Base-by-base conservation (phyloP, 2,113 vertebrate species). In the Erythrolamprus reginae region DNA sequence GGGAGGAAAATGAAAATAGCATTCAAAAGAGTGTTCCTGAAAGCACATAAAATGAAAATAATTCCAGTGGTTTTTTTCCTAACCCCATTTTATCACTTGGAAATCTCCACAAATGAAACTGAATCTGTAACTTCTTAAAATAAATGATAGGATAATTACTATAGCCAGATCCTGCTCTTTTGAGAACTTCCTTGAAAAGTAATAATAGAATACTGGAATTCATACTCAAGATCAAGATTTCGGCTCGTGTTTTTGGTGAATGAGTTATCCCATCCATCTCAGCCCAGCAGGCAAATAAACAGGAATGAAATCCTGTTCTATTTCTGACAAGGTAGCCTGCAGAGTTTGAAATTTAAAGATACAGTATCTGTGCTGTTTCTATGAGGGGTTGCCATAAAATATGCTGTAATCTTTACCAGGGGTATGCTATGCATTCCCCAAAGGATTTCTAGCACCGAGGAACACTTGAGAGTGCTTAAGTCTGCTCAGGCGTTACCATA, bases 401-500 rank as follows among this genome's bases (percentile, higher is more conserved):
- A 95, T 89, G 94, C 94, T 92, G 96, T 94, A 95, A 96, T 97
- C 96, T 96, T 95, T 97, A 96, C 97, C 97, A 97, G 96, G 95
- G 95, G 90, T 96, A 96, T 96, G 97, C 92, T 95, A 94, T 92
- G 90, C 96, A 93, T 96, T 97, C 97, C 96, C 96, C 88, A 92
- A 96, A 97, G 96, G 91, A 95, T 96, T 96, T 94, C 91, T 95
- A 94, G 93, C 92, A 86, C 94, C 10, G 65, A 95, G 96, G 94
- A 96, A 93, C 96, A 96, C 96, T 98, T 96, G 94, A 96, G 96
- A 48, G 94, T 88, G 93, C 94, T 95, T 95, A 94, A 0, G 95
- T 93, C 94, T 94, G 94, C 95, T 93, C 90, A 91, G 96, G 88
- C 95, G 96, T 98, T 97, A 92, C 98, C 98, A 98, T 98, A 98